Percentiles rank a stretch among this genome's conserved stretches.
phyloP scores from a whole-genome alignment of 2,888 invertebrate genomes.

The Tetragnatha montana region DNA sequence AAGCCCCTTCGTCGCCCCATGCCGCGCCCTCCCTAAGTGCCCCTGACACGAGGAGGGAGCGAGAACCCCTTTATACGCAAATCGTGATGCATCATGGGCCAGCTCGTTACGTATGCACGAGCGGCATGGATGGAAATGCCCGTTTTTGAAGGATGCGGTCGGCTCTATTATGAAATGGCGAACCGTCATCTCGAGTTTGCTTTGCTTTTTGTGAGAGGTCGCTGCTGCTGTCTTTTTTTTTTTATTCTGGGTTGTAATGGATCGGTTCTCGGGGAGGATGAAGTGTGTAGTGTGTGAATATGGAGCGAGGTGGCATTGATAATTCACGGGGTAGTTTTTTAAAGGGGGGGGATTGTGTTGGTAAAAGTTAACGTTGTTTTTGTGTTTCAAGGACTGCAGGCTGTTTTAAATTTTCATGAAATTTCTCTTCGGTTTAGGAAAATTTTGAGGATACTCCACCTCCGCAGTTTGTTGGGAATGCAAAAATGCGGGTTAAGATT shows the following conservation, averaged over 20 bases:
- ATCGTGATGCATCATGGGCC: slow-evolving; percentile 46
- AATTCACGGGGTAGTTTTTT: background rate
- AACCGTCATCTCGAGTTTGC: slow-evolving; percentile 52
- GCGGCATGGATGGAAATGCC: background rate
- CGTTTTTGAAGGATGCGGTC: slow-evolving; percentile 45
- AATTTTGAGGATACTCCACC: too few relatives aligned
- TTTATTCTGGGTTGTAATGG: slow-evolving; percentile 24
- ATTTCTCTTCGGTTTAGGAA: too few relatives aligned
- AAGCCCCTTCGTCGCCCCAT: slow-evolving; percentile 52
- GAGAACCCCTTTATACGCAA: slow-evolving; percentile 39
- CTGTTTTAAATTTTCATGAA: too few relatives aligned
- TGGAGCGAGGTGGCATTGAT: background rate
- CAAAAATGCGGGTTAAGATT: too few relatives aligned
- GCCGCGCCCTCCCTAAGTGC: slow-evolving; percentile 48
- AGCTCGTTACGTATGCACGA: slow-evolving; percentile 64
- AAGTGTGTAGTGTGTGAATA: background rate
- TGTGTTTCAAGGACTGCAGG: too few relatives aligned
- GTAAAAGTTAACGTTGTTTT: too few relatives aligned
- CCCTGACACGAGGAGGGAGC: slow-evolving; percentile 41
- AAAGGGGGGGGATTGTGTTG: too few relatives aligned
- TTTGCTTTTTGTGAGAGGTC: background rate
- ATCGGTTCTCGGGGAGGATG: background rate
- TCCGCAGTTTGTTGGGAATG: too few relatives aligned
- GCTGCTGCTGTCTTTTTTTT: slow-evolving; percentile 9
- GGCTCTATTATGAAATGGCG: slow-evolving; percentile 44